Conservation (phyloP, 2,113 vertebrate species). For the Ancistrus triradiatus region DNA sequence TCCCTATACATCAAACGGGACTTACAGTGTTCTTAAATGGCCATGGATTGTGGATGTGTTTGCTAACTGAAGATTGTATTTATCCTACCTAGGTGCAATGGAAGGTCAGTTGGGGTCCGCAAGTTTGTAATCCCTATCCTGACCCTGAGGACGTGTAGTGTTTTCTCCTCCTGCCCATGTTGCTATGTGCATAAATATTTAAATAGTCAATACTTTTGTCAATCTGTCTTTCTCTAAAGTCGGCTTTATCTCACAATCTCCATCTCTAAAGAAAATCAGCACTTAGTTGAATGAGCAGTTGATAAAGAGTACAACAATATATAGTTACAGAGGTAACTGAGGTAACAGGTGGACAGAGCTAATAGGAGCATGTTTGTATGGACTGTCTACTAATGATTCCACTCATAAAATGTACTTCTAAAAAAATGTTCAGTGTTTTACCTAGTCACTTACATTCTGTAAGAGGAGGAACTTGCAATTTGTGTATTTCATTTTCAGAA, state of each 20-base stretch:
- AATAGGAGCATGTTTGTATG: constrained; percentile 40
- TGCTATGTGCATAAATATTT: constrained; percentile 56
- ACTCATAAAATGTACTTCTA: constrained; percentile 15
- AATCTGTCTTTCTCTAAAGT: constrained; percentile 10
- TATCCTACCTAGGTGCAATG: constrained; percentile 1
- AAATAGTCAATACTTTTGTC: constrained; percentile 49
- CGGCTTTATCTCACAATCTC: constrained; percentile 1
- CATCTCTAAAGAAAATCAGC: constrained; percentile 40
- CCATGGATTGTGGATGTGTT: background rate
- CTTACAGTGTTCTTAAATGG: background rate
- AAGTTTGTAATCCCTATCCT: constrained; percentile 9
- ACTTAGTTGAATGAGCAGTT: constrained; percentile 61
- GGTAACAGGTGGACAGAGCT: constrained; percentile 25
- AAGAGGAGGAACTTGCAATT: too few relatives aligned
- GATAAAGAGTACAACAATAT: constrained; percentile 42
- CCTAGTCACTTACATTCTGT: too few relatives aligned
- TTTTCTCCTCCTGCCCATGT: constrained; percentile 36
- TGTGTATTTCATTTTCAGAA: too few relatives aligned
- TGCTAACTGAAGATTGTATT: background rate
- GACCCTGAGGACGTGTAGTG: constrained; percentile 13
- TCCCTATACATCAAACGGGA: background rate
- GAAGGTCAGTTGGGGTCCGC: constrained; percentile 18
- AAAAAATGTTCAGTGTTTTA: too few relatives aligned
- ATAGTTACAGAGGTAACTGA: background rate
- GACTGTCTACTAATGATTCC: constrained; percentile 49